Evolutionary conservation across 1,140 invertebrate species (phyloP).

Genomic region (Ylistrum balloti): DNA sequence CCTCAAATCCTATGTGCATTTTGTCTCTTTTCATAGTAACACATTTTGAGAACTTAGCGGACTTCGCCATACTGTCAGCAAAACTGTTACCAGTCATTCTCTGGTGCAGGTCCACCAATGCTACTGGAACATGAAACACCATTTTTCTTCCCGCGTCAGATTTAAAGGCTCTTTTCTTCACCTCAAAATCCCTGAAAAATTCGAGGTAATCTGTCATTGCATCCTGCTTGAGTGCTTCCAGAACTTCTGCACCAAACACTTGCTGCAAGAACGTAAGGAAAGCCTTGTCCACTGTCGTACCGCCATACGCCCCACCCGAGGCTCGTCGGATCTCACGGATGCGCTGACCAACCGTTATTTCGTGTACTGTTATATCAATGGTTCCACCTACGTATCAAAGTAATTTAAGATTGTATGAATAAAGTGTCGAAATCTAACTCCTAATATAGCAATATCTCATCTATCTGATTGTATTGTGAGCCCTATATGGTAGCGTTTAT

Average conservation of each 20-base stretch:
- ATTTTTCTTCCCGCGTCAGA: background rate
- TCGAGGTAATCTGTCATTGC: constrained; percentile 41
- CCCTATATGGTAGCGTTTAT: no score
- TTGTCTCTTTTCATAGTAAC: background rate
- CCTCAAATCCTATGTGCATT: constrained; percentile 3
- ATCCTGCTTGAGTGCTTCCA: background rate
- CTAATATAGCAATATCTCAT: no score
- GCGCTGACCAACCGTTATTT: background rate
- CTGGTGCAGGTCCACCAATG: background rate
- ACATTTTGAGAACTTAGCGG: background rate
- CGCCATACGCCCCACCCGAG: constrained; percentile 50
- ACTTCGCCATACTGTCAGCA: background rate
- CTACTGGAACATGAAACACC: background rate
- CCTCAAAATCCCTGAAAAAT: constrained; percentile 41
- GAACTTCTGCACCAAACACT: constrained; percentile 42
- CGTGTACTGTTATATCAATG: constrained; percentile 56
- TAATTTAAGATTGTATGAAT: background rate
- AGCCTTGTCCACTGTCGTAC: constrained; percentile 47
- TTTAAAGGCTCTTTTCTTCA: constrained; percentile 40
- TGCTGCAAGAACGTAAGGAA: constrained; percentile 38
- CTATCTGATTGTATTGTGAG: no score
- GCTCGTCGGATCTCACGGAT: constrained; percentile 53
- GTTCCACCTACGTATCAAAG: constrained; percentile 50
- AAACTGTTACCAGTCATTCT: background rate
- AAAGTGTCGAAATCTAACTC: no score